A percentile compares a stretch with the other conserved stretches of the same genome.
phyloP scores from a whole-genome alignment of 2,113 vertebrate species.

The Pachyramphus minor region DNA sequence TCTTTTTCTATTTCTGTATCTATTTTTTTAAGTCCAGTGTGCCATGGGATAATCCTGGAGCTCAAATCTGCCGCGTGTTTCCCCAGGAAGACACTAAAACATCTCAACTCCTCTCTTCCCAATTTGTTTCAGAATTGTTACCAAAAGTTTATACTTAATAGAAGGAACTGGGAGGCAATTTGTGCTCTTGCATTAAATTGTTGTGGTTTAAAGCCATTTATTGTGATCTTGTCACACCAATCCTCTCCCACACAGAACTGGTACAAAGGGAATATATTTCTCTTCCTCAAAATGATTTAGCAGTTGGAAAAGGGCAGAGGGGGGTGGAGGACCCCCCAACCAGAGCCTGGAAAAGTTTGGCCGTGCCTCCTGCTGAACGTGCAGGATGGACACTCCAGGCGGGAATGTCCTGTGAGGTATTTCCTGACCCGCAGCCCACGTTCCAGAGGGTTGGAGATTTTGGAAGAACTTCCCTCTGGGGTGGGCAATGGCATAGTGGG shows the following conservation, averaged over 20 bases:
- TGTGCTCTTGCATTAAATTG: not conserved
- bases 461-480: not conserved
- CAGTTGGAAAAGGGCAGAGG: not conserved
- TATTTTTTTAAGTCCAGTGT: not conserved
- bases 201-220: not conserved
- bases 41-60: not conserved
- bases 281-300: not conserved
- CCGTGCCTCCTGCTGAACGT: not conserved
- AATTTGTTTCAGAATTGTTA: not conserved
- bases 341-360: not conserved
- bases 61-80: not conserved
- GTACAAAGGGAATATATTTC: not conserved
- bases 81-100: not conserved
- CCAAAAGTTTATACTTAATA: not conserved
- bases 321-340: fast-evolving
- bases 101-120: not conserved
- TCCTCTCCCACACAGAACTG: not conserved
- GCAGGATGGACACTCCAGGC: fast-evolving
- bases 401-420: not conserved
- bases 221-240: not conserved
- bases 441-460: not conserved
- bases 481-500: not conserved
- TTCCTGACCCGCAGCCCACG: not conserved
- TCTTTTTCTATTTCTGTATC: too few species aligned
- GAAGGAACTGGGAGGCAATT: not conserved